Conservation (phyloP, 2,888 invertebrate species). For the Trachelus stipa region DNA sequence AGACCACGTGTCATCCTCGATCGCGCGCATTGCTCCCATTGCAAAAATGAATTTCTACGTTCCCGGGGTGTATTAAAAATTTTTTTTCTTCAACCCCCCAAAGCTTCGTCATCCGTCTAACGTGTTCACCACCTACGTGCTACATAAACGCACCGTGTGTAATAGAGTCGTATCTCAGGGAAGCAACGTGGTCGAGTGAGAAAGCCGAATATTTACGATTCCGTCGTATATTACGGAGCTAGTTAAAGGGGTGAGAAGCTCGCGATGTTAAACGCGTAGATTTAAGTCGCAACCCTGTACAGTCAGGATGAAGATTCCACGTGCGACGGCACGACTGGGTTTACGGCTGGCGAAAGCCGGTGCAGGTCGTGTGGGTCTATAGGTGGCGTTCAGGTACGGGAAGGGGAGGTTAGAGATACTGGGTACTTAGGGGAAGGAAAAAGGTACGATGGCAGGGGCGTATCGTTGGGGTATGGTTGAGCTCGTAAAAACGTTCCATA, state of each 20-base stretch:
- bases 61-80: too few species aligned
- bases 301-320: neutral
- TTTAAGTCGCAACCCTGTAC: neutral
- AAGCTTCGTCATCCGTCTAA: too few species aligned
- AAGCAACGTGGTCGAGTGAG: neutral
- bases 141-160: too few species aligned
- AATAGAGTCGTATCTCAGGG: too few species aligned
- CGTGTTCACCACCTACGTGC: too few species aligned
- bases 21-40: too few species aligned
- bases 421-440: too few species aligned
- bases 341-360: neutral
- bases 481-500: conserved; percentile 56
- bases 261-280: neutral
- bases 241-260: neutral
- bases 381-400: neutral
- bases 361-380: neutral
- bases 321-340: neutral
- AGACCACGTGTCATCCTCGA: too few species aligned
- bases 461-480: conserved; percentile 15
- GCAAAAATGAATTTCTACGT: too few species aligned
- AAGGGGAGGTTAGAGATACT: neutral
- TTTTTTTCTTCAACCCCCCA: too few species aligned
- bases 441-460: too few species aligned
- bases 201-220: neutral
- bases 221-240: neutral